These are phyloP conservation scores for Platypus cylindrus DNA, from an alignment of 2,888 invertebrate species.

Conservation along the genomic window DNA sequence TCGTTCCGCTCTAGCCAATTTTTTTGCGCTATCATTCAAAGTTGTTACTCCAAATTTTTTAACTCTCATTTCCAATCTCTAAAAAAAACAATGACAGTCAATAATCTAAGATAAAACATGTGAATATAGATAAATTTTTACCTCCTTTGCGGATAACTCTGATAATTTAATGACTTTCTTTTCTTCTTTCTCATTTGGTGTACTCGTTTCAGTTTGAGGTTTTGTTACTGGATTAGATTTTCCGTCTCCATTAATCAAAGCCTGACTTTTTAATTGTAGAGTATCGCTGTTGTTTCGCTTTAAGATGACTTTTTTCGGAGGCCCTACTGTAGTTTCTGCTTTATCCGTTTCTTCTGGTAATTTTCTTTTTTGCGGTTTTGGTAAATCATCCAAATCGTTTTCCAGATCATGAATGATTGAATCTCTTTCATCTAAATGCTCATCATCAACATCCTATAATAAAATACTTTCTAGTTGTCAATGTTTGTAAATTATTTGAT, in stretches of 20 bases:
- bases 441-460: slow-evolving; percentile 30
- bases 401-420: slow-evolving; percentile 30
- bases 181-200: slow-evolving; percentile 21
- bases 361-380: slow-evolving; percentile 25
- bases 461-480: slow-evolving; percentile 11
- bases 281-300: slow-evolving; percentile 36
- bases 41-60: slow-evolving; percentile 62
- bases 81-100: slow-evolving; percentile 14
- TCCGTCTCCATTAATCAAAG: slow-evolving; percentile 2
- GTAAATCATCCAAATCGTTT: slow-evolving; percentile 25
- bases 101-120: neutral
- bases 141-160: slow-evolving; percentile 45
- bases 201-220: slow-evolving; percentile 22
- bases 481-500: neutral
- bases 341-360: slow-evolving; percentile 19
- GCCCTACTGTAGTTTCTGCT: slow-evolving; percentile 23
- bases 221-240: slow-evolving; percentile 1
- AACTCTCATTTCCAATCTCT: slow-evolving; percentile 63
- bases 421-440: slow-evolving; percentile 28
- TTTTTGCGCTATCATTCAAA: slow-evolving; percentile 46
- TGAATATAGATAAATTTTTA: slow-evolving; percentile 19
- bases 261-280: slow-evolving; percentile 4
- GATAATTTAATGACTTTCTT: slow-evolving; percentile 47
- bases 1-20: slow-evolving; percentile 54
- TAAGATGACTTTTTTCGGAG: slow-evolving; percentile 49